phyloP scores from a whole-genome alignment of 2,888 invertebrate species.

The Anagyrus pseudococci region DNA sequence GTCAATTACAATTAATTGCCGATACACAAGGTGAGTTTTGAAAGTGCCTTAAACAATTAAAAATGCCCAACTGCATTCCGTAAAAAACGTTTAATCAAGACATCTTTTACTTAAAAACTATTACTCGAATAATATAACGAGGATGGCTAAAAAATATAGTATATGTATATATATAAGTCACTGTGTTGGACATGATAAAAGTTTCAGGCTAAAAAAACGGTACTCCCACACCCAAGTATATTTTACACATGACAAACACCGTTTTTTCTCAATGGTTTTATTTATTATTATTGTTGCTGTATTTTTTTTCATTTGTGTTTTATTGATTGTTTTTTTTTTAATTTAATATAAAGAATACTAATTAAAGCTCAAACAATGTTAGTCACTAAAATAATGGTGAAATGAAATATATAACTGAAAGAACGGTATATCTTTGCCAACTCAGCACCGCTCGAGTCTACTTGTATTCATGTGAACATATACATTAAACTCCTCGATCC shows the following conservation, averaged over 20 bases:
- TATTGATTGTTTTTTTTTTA: too few species aligned
- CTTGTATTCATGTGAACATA: too few species aligned
- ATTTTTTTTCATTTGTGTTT: too few species aligned
- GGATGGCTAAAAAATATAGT: conserved; percentile 10
- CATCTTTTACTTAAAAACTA: conserved; percentile 6
- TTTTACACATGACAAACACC: conserved; percentile 63
- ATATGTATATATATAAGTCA: too few species aligned
- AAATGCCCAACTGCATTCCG: conserved; percentile 29
- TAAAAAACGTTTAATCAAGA: conserved; percentile 24
- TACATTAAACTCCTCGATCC: conserved; percentile 19
- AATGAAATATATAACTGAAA: conserved; percentile 58
- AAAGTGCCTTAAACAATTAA: conserved; percentile 33
- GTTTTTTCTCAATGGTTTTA: conserved; percentile 60
- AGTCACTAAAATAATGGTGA: conserved; percentile 62
- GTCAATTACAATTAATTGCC: conserved; percentile 16
- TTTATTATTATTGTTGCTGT: too few species aligned
- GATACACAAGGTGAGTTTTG: conserved; percentile 28
- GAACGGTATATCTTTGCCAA: conserved; percentile 53
- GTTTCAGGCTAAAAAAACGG: conserved; percentile 48
- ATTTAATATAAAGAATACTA: too few species aligned
- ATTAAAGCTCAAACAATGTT: conserved; percentile 63
- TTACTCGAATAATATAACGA: conserved; percentile 23
- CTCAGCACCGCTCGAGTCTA: conserved; percentile 46
- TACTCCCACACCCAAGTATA: conserved; percentile 61
- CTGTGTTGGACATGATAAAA: conserved; percentile 34